Evolutionary conservation across 2,113 vertebrate species (phyloP), one percentile per base, ranked within the genome.

Genomic region (Taxidea taxus): DNA sequence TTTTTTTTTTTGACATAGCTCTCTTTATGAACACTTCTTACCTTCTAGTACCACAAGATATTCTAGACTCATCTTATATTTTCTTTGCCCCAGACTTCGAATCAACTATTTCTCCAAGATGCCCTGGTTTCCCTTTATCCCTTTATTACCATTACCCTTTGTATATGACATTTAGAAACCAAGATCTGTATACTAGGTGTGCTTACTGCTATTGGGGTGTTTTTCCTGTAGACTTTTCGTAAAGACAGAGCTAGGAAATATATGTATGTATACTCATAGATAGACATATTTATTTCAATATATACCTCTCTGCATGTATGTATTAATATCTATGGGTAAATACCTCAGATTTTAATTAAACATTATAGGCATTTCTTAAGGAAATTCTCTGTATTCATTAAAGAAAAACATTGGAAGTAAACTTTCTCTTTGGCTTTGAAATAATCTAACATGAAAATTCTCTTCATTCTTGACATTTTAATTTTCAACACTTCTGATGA

Each of bases 301-400:
- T 56, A 12, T 77, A 44, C 31, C 1, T 87, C 14, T 90, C 1
- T 74, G 0, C 47, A 0, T 90, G 3, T 87, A 18, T 88, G 0
- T 84, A 70, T 87, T 85, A 84, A 91, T 92, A 84, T 70, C 44
- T 56, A 20, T 86, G 51, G 78, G 29, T 75, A 96, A 93, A 89
- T 90, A 80, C 31, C 51, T 66, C 37, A 91, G 70, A 90, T 80
- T 90, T 80, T 56, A 82, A 3, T 94, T 93, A 89, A 93, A 86
- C 13, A 91, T 62, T 51, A 29, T 54, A 68, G 34, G 14, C 39
- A 42, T 95, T 88, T 83, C 34, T 93, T 90, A 80, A 87, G 18
- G 13, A 56, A 92, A n/a, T 92, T 42, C 56, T 87, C 84, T 44
- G 4, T 72, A 83, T 60, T 56, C 49, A 39, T 72, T 97, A 56